Evolutionary conservation across 2,888 invertebrate genomes (phyloP).

Genomic region (Apotomis turbidana): DNA sequence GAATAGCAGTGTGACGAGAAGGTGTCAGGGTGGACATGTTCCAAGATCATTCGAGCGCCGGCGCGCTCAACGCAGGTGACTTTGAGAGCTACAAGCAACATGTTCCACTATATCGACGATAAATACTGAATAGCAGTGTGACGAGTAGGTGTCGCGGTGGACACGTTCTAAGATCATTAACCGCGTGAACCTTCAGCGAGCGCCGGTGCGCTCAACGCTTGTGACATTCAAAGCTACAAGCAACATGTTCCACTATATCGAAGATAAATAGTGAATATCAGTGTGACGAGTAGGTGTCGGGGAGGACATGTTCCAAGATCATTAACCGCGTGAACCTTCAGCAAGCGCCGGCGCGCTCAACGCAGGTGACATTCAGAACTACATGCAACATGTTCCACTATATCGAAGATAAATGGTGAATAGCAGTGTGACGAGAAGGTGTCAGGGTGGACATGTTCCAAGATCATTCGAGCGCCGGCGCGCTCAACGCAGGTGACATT

Average conservation of each 20-base stretch:
- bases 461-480: constrained; percentile 11
- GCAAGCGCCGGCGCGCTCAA: neutral
- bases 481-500: constrained; percentile 5
- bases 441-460: constrained; percentile 24
- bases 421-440: neutral
- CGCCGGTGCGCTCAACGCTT: neutral
- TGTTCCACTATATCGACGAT: neutral
- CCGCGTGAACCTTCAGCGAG: constrained; percentile 12
- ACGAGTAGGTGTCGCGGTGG: constrained; percentile 1
- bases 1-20: neutral
- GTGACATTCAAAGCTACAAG: neutral
- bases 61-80: constrained; percentile 1
- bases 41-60: constrained; percentile 20
- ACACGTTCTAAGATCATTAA: constrained; percentile 33
- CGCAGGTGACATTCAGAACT: constrained; percentile 4
- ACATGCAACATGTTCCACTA: too few relatives aligned
- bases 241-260: too few relatives aligned
- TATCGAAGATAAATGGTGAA: neutral
- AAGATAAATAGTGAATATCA: neutral
- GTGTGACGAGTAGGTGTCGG: neutral
- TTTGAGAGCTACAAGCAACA: neutral
- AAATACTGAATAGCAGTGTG: constrained; percentile 4
- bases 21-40: constrained; percentile 20
- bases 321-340: constrained; percentile 19
- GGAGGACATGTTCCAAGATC: constrained; percentile 31